A percentile compares a stretch with the other conserved stretches of the same genome.
These are phyloP conservation scores for Philonicus albiceps DNA, from an alignment of 2,888 invertebrate species.

Conservation along the genomic window DNA sequence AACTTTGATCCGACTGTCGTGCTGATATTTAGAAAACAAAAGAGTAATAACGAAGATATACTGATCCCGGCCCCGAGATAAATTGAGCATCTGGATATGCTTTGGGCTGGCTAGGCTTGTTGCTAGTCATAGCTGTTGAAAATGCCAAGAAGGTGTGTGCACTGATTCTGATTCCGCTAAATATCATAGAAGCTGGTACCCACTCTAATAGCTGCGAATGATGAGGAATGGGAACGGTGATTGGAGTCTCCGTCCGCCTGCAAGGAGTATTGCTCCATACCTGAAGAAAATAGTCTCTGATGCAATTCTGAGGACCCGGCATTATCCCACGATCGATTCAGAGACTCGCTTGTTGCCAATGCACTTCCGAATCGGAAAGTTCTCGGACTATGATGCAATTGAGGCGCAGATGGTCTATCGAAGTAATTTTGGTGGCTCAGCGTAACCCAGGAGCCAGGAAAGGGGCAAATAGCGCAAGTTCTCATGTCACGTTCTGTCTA, in stretches of 20 bases:
- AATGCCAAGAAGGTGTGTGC: constrained; percentile 41
- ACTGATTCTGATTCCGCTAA: constrained; percentile 23
- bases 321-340: constrained; percentile 6
- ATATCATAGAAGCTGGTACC: constrained; percentile 11
- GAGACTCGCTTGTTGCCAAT: not conserved
- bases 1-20: constrained; percentile 39
- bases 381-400: not conserved
- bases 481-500: constrained; percentile 18
- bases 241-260: not conserved
- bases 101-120: not conserved
- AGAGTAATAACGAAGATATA: constrained; percentile 37
- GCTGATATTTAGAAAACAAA: constrained; percentile 42
- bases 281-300: not conserved
- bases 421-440: not conserved
- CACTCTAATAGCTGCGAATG: not conserved
- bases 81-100: constrained; percentile 18
- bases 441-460: not conserved
- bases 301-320: not conserved
- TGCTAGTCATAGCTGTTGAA: constrained; percentile 25
- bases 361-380: not conserved
- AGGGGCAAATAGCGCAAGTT: not conserved
- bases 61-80: constrained; percentile 21
- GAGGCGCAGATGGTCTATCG: not conserved
- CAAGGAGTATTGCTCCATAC: not conserved
- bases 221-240: constrained; percentile 23